Conservation (phyloP, 2,113 vertebrate species). For the Otocyon megalotis region DNA sequence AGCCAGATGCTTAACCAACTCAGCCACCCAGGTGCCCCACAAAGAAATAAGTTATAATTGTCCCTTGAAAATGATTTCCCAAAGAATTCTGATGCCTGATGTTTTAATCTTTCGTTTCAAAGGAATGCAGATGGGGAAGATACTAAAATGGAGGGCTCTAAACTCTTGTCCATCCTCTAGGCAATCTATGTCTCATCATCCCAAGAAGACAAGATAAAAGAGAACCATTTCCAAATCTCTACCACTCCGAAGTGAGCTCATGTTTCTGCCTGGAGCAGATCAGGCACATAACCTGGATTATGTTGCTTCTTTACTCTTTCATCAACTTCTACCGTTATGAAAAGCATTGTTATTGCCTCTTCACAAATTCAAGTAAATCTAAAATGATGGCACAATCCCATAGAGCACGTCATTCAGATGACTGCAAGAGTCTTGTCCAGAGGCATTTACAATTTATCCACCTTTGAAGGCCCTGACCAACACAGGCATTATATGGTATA, state of each 20-base stretch:
- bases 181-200: conserved; percentile 40
- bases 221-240: conserved; percentile 56
- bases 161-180: conserved; percentile 17
- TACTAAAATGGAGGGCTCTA: conserved; percentile 42
- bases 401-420: conserved; percentile 36
- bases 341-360: conserved; percentile 54
- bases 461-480: conserved; percentile 36
- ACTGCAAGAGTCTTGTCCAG: background rate
- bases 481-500: conserved; percentile 5
- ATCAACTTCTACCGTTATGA: conserved; percentile 6
- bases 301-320: conserved; percentile 54
- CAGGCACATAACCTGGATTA: conserved; percentile 44
- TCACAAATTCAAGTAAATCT: conserved; percentile 62
- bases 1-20: too few relatives aligned
- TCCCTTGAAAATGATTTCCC: conserved; percentile 37
- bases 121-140: background rate
- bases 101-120: conserved; percentile 37
- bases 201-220: conserved; percentile 50
- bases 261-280: conserved; percentile 35
- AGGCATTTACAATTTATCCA: conserved; percentile 19
- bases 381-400: conserved; percentile 52
- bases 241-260: conserved; percentile 51
- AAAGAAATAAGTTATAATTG: conserved; percentile 44
- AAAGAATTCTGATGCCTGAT: background rate
- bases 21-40: too few relatives aligned